These are phyloP conservation scores for Lethrus apterus DNA, from an alignment of 1,140 invertebrate genomes.

Conservation along the genomic window DNA sequence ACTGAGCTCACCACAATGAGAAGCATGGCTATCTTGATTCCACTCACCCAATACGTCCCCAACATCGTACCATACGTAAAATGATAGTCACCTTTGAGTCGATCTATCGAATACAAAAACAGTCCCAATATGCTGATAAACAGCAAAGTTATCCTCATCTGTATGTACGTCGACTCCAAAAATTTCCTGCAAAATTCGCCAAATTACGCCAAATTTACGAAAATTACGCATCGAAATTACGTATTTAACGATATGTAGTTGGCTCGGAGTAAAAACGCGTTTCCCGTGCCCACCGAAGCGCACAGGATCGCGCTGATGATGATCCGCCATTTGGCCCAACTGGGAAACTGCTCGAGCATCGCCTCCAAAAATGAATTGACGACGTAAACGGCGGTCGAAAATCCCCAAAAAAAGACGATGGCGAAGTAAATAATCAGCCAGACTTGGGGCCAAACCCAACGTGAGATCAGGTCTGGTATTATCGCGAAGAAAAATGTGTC, in stretches of 20 bases:
- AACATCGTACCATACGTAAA: conserved; percentile 4
- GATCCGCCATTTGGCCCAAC: background rate
- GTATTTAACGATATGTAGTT: background rate
- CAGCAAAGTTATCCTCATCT: background rate
- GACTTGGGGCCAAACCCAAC: background rate
- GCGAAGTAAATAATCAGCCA: conserved; percentile 3
- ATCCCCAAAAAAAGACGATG: background rate
- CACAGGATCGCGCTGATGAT: background rate
- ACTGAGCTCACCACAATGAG: background rate
- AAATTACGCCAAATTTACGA: background rate
- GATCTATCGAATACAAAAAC: conserved; percentile 1
- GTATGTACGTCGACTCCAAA: background rate
- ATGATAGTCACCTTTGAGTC: conserved; percentile 2
- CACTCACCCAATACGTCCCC: conserved; percentile 1
- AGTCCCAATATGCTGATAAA: background rate
- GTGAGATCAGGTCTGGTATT: background rate
- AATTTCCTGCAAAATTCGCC: background rate
- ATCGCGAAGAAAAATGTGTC: background rate
- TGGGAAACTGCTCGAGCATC: background rate
- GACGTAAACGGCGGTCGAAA: background rate
- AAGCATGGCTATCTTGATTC: conserved; percentile 1
- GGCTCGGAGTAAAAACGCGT: background rate
- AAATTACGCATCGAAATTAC: background rate
- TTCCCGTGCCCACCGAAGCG: background rate
- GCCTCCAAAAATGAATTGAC: conserved; percentile 1